Conservation (phyloP, 23 tunicate genomes). For the Styela clava region DNA sequence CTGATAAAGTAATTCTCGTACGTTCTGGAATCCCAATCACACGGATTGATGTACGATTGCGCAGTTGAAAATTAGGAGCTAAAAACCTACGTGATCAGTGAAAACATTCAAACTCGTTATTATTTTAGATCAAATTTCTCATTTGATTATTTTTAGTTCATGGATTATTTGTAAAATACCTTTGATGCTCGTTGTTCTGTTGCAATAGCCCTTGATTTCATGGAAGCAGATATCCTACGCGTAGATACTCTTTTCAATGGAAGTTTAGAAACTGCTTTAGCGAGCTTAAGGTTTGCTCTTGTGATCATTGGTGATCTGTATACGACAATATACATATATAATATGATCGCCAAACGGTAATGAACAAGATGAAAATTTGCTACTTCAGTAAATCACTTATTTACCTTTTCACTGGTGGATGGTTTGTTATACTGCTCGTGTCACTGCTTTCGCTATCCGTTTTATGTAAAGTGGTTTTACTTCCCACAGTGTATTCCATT, state of each 20-base stretch:
- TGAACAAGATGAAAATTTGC: neutral
- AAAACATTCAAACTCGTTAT: no score
- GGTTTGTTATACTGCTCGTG: conserved; percentile 11
- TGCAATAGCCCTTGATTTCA: conserved; percentile 63
- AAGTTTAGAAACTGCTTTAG: conserved; percentile 24
- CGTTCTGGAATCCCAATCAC: no score
- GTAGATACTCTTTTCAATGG: conserved; percentile 20
- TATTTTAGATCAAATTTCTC: no score
- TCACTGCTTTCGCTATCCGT: conserved; percentile 30
- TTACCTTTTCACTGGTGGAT: neutral
- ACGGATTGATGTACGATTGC: no score
- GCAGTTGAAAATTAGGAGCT: no score
- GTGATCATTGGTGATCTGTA: conserved; percentile 27
- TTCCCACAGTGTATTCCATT: neutral
- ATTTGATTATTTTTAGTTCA: no score
- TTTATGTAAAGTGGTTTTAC: conserved; percentile 4
- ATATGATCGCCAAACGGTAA: neutral
- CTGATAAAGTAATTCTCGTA: no score
- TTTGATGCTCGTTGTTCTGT: conserved; percentile 93
- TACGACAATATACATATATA: neutral
- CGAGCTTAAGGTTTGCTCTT: conserved; percentile 19
- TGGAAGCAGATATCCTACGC: conserved; percentile 23
- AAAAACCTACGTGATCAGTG: no score
- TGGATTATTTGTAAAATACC: no score
- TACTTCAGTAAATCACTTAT: no score